Percentiles rank a stretch among this genome's conserved stretches.
phyloP scores from a whole-genome alignment of 2,113 vertebrate species.

The Okapia johnstoni region DNA sequence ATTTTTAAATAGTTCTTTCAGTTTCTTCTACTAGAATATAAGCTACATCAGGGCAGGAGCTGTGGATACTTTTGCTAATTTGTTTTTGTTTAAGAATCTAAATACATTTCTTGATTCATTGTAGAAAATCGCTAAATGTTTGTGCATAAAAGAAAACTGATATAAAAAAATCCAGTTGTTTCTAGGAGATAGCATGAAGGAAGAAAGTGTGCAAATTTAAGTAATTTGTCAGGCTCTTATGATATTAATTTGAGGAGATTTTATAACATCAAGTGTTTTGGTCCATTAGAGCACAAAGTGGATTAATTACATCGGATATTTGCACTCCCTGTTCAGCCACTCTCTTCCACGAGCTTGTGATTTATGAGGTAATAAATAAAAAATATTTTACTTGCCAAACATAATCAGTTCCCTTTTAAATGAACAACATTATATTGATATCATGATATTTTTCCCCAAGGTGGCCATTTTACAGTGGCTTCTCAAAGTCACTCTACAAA shows the following conservation, averaged over 20 bases:
- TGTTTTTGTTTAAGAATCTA: background rate
- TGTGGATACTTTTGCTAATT: background rate
- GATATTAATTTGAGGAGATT: background rate
- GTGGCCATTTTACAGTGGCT: background rate
- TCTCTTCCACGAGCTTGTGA: background rate
- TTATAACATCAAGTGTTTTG: constrained; percentile 27
- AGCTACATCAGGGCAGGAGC: background rate
- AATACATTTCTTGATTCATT: background rate
- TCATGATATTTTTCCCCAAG: background rate
- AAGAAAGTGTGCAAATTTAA: background rate
- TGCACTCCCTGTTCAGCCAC: background rate
- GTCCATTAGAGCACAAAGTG: constrained; percentile 18
- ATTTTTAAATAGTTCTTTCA: background rate
- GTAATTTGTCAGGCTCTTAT: background rate
- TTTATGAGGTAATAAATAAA: constrained; percentile 4
- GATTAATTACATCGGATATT: constrained; percentile 51
- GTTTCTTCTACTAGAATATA: background rate
- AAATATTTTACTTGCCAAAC: background rate
- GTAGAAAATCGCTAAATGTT: background rate
- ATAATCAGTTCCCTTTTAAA: constrained; percentile 19
- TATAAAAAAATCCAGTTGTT: background rate
- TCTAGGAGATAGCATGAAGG: background rate
- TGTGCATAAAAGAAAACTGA: background rate
- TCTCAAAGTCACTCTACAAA: background rate
- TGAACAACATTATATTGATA: background rate